Evolutionary conservation across 2,888 invertebrate genomes (phyloP), one percentile per base, ranked within the genome.

Genomic region (Spilosoma lubricipeda): DNA sequence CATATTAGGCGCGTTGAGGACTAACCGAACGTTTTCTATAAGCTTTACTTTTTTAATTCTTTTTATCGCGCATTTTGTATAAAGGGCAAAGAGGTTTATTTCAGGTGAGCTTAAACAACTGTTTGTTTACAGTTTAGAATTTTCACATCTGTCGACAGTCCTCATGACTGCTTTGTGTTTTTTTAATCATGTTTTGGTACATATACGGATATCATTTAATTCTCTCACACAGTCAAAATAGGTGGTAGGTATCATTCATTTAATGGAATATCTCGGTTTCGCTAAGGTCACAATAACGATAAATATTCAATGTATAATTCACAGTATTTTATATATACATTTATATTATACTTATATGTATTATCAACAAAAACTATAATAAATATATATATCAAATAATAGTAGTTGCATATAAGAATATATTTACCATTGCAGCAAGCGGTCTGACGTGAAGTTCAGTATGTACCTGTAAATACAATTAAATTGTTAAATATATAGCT

Each of bases 371-470:
- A n/a, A 56, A 11, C 23, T 48, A 1, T 48, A 20, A 48, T 23
- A 48, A 15, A 15, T 2, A 63, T 30, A 15, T 30, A 59, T 5
- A 18, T 15, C 1, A 8, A 63, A 63, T 30, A 63, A 63, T 70
- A 39, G 20, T 63, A 69, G 33, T 23, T 23, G 39, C 1, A 39
- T 52, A n/a, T 9, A 30, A 39, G 48, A 75, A 71, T 83, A 85
- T 85, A 85, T 87, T 90, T 80, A 94, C 94, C 93, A 89, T 92
- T 90, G 92, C 90, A 88, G 89, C 88, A 90, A 93, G 92, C 84
- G 88, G 90, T 90, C 77, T 74, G 67, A 70, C 69, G 69, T 70
- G 69, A 65, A 48, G 65, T 64, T 65, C 72, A 70, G 76, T 67
- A 59, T 30, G 81, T 88, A 90, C 88, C 90, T 90, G 91, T 48